Evolutionary conservation across 2,888 invertebrate species (phyloP).

Genomic region (Belgica antarctica): DNA sequence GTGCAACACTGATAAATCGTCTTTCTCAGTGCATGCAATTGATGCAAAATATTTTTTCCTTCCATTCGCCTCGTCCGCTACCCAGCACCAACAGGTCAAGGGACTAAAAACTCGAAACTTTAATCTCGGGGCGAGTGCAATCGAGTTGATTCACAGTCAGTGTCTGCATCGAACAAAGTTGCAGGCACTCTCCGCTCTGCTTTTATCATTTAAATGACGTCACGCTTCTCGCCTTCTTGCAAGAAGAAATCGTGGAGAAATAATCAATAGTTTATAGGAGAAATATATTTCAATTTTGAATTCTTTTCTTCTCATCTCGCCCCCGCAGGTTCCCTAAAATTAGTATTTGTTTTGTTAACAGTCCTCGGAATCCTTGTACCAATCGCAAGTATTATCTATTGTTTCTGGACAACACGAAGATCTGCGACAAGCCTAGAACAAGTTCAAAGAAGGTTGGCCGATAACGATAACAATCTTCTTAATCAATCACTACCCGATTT

Average conservation of each 20-base stretch:
- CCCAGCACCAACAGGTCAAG: constrained; percentile 21
- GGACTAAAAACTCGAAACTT: constrained; percentile 14
- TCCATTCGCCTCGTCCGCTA: neutral
- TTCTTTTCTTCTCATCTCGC: neutral
- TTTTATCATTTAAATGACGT: neutral
- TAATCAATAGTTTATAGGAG: neutral
- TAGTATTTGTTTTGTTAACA: constrained; percentile 31
- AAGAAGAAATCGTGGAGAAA: neutral
- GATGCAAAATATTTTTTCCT: constrained; percentile 9
- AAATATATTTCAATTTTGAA: constrained; percentile 13
- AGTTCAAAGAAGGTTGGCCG: constrained; percentile 31
- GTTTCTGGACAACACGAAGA: constrained; percentile 32
- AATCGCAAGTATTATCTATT: constrained; percentile 41
- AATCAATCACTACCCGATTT: constrained; percentile 31
- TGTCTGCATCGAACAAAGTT: neutral
- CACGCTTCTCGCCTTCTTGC: too few species aligned
- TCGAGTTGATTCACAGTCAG: too few species aligned
- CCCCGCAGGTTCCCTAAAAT: constrained; percentile 20
- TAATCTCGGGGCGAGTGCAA: neutral
- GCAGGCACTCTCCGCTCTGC: neutral
- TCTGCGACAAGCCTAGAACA: constrained; percentile 19
- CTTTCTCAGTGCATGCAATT: constrained; percentile 14
- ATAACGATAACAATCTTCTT: constrained; percentile 33
- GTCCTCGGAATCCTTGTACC: constrained; percentile 29
- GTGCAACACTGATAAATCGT: constrained; percentile 16